Conservation (phyloP, 2,888 invertebrate species). For the Sericinus montela region DNA sequence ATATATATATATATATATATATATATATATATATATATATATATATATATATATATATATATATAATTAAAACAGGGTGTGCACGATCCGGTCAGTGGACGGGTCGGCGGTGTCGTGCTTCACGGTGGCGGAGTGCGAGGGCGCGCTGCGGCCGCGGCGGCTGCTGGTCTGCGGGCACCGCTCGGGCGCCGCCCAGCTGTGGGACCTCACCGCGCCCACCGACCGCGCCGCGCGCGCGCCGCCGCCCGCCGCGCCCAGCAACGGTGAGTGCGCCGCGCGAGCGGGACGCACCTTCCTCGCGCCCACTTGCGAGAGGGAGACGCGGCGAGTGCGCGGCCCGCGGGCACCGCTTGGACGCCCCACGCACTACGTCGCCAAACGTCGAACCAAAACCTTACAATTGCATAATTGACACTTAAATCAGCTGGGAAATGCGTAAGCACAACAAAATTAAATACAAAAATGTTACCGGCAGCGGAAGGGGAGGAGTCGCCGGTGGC, state of each 20-base stretch:
- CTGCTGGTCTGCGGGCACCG: conserved; percentile 95
- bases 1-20: no score
- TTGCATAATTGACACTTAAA: not conserved
- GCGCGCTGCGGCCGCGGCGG: conserved; percentile 93
- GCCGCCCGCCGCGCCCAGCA: conserved; percentile 25
- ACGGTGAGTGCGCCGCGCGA: conserved; percentile 12
- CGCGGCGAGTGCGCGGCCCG: no score
- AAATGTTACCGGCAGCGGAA: conserved; percentile 37
- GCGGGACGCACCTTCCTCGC: not conserved
- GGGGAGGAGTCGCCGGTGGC: conserved; percentile 65
- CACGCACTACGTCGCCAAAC: not conserved
- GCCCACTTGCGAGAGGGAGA: no score
- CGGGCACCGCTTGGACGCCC: no score
- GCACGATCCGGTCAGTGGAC: conserved; percentile 96
- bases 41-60: no score
- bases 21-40: no score
- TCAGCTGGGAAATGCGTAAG: no score
- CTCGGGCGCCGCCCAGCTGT: conserved; percentile 97
- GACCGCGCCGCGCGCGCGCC: conserved; percentile 81
- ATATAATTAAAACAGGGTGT: no score
- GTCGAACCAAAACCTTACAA: not conserved
- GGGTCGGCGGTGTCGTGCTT: conserved; percentile 96
- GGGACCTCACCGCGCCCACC: conserved; percentile 98
- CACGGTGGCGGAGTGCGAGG: conserved; percentile 98
- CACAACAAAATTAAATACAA: no score